Base-by-base conservation (phyloP, 2,113 vertebrate genomes). In the Siphamia tubifer region DNA sequence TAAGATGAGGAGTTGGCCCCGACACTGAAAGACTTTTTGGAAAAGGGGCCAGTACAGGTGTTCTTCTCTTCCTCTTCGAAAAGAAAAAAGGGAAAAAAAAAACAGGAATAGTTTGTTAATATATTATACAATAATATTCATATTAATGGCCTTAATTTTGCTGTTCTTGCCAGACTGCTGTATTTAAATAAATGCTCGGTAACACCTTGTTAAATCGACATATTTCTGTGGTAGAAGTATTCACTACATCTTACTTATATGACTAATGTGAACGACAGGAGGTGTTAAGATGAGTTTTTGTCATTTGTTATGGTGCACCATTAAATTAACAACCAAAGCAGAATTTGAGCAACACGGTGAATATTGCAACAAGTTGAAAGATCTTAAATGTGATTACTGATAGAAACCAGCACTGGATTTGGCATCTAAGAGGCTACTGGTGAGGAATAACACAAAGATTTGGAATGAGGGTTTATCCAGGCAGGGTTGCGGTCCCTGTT, bases 281-380 rank as follows among this genome's bases (percentile, higher is more conserved):
- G 49, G 42, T 20, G 48, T 24, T 31, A 28, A 28, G 3, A 16
- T 6, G 25, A 52, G 45, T 35, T 25, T 57, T 2, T 32, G 24
- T 11, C 16, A 5, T 39, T 16, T 10, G 15, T 7, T 15, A 1
- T 6, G 6, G 4, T 43, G 44, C 10, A 53, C 15, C 20, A 12
- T 17, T 10, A 42, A 11, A 55, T n/a, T n/a, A n/a, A n/a, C n/a
- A n/a, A 49, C 1, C 11, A 10, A 6, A 15, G 21, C 28, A 28
- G 4, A 7, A 39, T 36, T 52, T 40, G 19, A 19, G 38, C 61
- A 34, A 36, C 23, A 45, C 28, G 38, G 12, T 39, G 43, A 31
- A 45, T 63, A 56, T 65, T 58, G 52, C 31, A 77, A 75, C 63
- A 76, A 74, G 56, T 82, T 79, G 31, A 36, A 38, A 43, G 36